A percentile compares a stretch with the other conserved stretches of the same genome.
These are phyloP conservation scores for Synergus itoensis DNA, from an alignment of 2,888 invertebrate species.

Conservation along the genomic window DNA sequence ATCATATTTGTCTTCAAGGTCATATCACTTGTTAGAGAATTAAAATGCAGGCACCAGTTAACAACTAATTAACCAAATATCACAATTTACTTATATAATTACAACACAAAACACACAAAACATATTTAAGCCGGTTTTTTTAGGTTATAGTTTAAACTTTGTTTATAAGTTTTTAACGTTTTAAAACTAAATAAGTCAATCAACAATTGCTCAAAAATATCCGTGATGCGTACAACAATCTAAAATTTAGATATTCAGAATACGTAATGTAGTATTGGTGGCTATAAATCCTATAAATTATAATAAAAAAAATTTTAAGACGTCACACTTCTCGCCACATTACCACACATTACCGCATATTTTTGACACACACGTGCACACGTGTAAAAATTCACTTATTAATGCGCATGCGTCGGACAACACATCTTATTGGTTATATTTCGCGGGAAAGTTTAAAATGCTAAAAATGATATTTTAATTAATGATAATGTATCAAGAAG, in stretches of 20 bases:
- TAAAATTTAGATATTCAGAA: background rate
- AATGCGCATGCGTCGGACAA: too few species aligned
- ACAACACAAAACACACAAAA: background rate
- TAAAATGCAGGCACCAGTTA: background rate
- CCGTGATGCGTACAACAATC: background rate
- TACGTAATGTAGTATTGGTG: background rate
- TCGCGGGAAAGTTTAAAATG: too few species aligned
- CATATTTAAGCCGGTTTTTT: background rate
- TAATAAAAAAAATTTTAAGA: background rate
- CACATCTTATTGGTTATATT: too few species aligned
- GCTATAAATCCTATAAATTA: background rate
- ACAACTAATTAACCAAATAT: background rate
- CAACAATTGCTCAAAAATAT: background rate
- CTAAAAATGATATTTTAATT: too few species aligned
- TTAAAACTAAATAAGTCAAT: background rate
- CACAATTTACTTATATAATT: background rate
- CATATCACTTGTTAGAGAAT: background rate
- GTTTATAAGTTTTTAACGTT: background rate
- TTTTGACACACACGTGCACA: too few species aligned
- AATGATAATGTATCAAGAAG: too few species aligned
- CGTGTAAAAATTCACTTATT: too few species aligned
- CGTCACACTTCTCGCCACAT: too few species aligned
- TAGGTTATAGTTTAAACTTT: background rate
- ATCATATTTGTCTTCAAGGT: conserved; percentile 1
- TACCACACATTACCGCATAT: too few species aligned